Evolutionary conservation across 2,113 vertebrate genomes (phyloP).

Genomic region (Pachycephala philippinensis): DNA sequence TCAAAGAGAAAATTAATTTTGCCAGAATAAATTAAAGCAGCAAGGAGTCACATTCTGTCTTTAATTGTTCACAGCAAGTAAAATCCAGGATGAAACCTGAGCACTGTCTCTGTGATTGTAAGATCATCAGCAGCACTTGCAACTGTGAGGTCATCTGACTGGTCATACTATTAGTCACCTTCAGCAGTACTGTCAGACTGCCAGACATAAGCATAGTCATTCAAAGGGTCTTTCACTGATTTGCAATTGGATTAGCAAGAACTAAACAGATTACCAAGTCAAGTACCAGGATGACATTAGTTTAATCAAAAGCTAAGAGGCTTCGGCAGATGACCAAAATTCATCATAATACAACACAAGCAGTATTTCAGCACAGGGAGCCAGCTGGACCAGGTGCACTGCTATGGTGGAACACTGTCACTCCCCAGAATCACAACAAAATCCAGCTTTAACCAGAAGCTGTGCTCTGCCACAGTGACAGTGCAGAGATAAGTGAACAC

Average conservation of each 20-base stretch:
- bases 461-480: not conserved
- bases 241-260: conserved; percentile 34
- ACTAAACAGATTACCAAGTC: conserved; percentile 22
- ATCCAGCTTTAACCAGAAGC: not conserved
- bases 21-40: not conserved
- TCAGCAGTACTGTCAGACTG: not conserved
- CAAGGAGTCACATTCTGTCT: not conserved
- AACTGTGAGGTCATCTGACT: not conserved
- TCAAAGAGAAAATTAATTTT: not conserved
- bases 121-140: not conserved
- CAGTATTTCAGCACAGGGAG: not conserved
- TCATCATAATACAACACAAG: not conserved
- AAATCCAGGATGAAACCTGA: not conserved
- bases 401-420: not conserved
- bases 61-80: not conserved
- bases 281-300: not conserved
- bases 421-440: not conserved
- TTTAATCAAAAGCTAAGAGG: conserved; percentile 10
- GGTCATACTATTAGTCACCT: not conserved
- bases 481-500: not conserved
- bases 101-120: not conserved
- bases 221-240: conserved; percentile 1
- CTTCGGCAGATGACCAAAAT: not conserved
- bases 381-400: not conserved
- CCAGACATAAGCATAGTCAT: not conserved